Evolutionary conservation across 2,888 invertebrate species (phyloP).

Genomic region (Stenolophus ochropezus): DNA sequence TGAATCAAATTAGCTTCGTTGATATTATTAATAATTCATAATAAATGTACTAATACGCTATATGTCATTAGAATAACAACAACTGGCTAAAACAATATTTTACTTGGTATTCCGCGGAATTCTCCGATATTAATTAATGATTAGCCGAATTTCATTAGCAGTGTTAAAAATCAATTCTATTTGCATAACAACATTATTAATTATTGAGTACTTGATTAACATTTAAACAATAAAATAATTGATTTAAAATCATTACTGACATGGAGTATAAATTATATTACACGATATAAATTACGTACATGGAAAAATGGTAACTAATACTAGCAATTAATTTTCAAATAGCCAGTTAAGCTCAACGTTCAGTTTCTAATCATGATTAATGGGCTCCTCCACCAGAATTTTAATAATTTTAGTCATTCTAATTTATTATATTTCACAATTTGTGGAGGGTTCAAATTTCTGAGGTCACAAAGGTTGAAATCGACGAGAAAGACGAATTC

Average conservation of each 20-base stretch:
- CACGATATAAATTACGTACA: background rate
- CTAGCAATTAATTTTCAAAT: conserved; percentile 4
- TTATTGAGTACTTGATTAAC: conserved; percentile 23
- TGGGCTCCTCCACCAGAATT: conserved; percentile 19
- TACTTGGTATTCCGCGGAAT: conserved; percentile 2
- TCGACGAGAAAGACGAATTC: too few relatives aligned
- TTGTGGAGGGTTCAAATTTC: background rate
- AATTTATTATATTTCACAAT: background rate
- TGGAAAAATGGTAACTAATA: conserved; percentile 11
- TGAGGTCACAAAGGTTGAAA: too few relatives aligned
- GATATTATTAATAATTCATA: conserved; percentile 9
- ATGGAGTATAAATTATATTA: background rate
- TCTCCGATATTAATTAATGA: conserved; percentile 32
- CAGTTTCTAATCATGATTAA: conserved; percentile 7
- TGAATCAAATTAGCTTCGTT: background rate
- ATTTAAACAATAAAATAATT: conserved; percentile 41
- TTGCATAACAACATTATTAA: conserved; percentile 31
- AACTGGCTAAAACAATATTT: conserved; percentile 27
- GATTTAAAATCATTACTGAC: conserved; percentile 30
- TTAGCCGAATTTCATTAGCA: conserved; percentile 16
- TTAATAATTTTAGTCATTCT: background rate
- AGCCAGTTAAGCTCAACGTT: background rate
- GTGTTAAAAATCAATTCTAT: conserved; percentile 38
- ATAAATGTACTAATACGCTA: conserved; percentile 20
- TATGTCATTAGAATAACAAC: conserved; percentile 30